These are phyloP conservation scores for Aurelia aurita complex sp. Pacific DNA, from an alignment of 30 jellyfish, hydroid and myxozoan species.

Conservation along the genomic window DNA sequence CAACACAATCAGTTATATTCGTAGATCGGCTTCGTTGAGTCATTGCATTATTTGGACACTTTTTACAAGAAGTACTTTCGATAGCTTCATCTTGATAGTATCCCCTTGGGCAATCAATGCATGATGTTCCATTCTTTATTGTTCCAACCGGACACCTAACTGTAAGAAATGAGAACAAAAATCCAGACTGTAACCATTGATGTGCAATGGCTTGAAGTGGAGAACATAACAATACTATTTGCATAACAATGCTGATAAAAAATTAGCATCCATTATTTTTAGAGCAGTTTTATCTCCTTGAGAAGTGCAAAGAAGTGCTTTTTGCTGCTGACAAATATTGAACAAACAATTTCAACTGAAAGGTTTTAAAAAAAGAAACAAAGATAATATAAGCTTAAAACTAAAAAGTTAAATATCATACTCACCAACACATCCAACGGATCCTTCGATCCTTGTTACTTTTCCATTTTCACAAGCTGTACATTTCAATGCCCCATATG, in stretches of 20 bases:
- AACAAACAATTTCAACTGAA: too few species aligned
- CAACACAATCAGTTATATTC: conserved; percentile 18
- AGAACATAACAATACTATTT: too few species aligned
- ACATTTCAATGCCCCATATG: background rate
- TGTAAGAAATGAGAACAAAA: background rate
- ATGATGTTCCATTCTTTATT: conserved; percentile 5
- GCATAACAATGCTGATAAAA: too few species aligned
- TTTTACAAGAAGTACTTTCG: conserved; percentile 12
- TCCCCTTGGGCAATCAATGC: conserved; percentile 44
- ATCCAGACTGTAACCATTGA: too few species aligned
- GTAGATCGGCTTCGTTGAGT: conserved; percentile 28
- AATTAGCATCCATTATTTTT: too few species aligned
- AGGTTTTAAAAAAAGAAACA: too few species aligned
- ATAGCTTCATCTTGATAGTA: conserved; percentile 36
- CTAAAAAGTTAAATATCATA: too few species aligned
- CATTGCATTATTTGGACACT: conserved; percentile 33
- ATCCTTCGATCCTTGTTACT: conserved; percentile 15
- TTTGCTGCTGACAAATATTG: too few species aligned
- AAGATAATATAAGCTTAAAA: too few species aligned
- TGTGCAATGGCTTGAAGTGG: too few species aligned
- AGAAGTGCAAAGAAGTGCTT: too few species aligned
- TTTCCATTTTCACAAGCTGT: conserved; percentile 17
- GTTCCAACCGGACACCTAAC: conserved; percentile 39
- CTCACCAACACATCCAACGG: conserved; percentile 18
- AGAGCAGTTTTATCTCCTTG: too few species aligned